Evolutionary conservation across 2,797 vertebrate genomes (phyloP), one percentile per base, ranked within the genome.

Genomic region (Silurus aristotelis): DNA sequence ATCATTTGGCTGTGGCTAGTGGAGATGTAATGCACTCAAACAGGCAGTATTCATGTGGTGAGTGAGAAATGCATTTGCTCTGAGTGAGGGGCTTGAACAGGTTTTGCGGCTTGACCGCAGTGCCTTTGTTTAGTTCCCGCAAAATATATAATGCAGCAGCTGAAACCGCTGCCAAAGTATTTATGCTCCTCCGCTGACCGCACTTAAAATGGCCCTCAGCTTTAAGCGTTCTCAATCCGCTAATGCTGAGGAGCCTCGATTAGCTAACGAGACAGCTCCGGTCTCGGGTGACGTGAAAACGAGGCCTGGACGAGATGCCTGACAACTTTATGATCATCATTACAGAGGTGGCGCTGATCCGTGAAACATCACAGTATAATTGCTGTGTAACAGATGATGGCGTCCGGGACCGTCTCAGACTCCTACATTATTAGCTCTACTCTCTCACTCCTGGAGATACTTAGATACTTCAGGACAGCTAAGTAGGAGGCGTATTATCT

Each of bases 61-160:
- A 89, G 87, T 87, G 88, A 79, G 85, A 84, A 81, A 84, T 89
- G 82, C 86, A 84, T 87, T 84, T 77, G 66, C 85, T 87, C 63
- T 87, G 85, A 89, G 83, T 86, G 85, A 88, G 87, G 85, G 86
- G 80, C 85, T 85, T 58, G 52, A 84, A 64, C 87, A 76, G 52
- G 83, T 77, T 79, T 80, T 86, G 87, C 15, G 89, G 87, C 89
- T 83, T 90, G 86, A 90, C 89, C 89, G 22, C 89, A 90, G 83
- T 48, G 71, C 85, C 83, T 90, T 79, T 87, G 86, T 90, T 90
- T 89, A 87, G 83, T 89, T 88, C 93, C 89, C 92, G 83, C 68
- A 90, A 90, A 88, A 93, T 95, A 86, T 89, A 95, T 94, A 93
- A 95, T 95, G 92, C 86, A 94, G 87, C 88, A 92, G 90, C 85